A percentile compares a stretch with the other conserved stretches of the same genome.
Evolutionary conservation across 2,797 vertebrate species (phyloP).

Genomic region (Neomorphus geoffroyi): DNA sequence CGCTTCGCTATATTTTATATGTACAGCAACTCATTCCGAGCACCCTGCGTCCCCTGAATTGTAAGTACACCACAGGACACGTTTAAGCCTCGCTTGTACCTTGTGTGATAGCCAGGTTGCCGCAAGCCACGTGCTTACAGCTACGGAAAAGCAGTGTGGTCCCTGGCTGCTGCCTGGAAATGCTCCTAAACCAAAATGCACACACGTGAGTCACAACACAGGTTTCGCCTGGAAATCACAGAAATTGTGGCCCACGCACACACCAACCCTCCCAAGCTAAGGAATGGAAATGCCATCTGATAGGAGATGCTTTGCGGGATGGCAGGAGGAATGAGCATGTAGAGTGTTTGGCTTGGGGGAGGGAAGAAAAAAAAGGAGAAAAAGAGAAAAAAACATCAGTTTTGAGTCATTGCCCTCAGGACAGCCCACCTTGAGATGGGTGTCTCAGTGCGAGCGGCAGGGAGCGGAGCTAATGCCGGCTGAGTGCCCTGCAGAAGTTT

Average conservation of each 20-base stretch:
- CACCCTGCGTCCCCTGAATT: conserved; percentile 78
- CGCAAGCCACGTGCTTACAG: conserved; percentile 5
- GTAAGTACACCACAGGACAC: conserved; percentile 76
- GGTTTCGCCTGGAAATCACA: not conserved
- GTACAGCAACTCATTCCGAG: conserved; percentile 85
- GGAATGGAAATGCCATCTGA: not conserved
- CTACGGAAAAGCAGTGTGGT: not conserved
- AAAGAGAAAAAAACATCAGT: not conserved
- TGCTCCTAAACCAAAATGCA: not conserved
- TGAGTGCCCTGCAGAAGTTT: not conserved
- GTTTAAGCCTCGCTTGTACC: conserved; percentile 49
- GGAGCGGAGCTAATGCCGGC: not conserved
- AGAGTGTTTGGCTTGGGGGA: not conserved
- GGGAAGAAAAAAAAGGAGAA: not conserved
- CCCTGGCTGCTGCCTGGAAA: conserved; percentile 5
- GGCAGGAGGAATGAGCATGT: not conserved
- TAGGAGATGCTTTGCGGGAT: not conserved
- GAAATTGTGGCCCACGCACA: not conserved
- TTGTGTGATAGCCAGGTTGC: conserved; percentile 44
- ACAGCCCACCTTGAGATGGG: not conserved
- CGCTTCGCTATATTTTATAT: conserved; percentile 85
- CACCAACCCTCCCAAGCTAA: not conserved
- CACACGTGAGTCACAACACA: not conserved
- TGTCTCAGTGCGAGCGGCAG: not conserved
- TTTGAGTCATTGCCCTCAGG: not conserved